Percentiles rank a stretch among this genome's conserved stretches.
These are phyloP conservation scores for Todiramphus saurophagus DNA, from an alignment of 2,113 vertebrate species.

Conservation along the genomic window DNA sequence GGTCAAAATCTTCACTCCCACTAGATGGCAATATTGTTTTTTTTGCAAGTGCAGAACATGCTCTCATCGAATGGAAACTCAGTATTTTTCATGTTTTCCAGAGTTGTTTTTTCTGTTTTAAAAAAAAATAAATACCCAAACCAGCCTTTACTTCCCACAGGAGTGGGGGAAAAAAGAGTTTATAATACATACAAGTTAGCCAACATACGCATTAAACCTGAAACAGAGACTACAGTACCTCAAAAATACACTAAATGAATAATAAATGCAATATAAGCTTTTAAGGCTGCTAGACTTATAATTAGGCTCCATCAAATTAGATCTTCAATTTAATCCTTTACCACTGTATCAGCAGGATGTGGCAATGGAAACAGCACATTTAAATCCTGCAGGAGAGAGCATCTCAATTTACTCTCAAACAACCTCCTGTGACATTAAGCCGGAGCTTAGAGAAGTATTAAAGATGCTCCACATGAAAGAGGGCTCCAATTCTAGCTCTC, in stretches of 20 bases:
- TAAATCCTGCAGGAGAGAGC: background rate
- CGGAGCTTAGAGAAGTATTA: conserved; percentile 15
- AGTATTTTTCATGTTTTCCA: background rate
- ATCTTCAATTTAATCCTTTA: background rate
- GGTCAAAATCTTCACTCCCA: conserved; percentile 63
- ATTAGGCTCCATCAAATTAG: background rate
- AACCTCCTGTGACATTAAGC: conserved; percentile 19
- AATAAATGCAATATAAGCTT: background rate
- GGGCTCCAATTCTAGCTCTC: background rate
- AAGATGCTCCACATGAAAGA: background rate
- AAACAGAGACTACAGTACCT: background rate
- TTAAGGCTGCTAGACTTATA: conserved; percentile 1
- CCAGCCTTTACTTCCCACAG: background rate
- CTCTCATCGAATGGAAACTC: background rate
- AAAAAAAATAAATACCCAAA: background rate
- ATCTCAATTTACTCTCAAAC: conserved; percentile 29
- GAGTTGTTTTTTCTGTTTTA: conserved; percentile 1
- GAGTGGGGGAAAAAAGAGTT: background rate
- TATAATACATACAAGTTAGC: background rate
- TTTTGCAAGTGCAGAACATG: conserved; percentile 33
- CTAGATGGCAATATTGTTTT: conserved; percentile 77
- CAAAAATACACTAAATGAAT: background rate
- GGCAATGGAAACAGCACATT: conserved; percentile 27
- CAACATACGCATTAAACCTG: background rate
- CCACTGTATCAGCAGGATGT: conserved; percentile 26